These are phyloP conservation scores for Charadrius vociferus DNA, from an alignment of 2,113 vertebrate genomes.

Conservation along the genomic window DNA sequence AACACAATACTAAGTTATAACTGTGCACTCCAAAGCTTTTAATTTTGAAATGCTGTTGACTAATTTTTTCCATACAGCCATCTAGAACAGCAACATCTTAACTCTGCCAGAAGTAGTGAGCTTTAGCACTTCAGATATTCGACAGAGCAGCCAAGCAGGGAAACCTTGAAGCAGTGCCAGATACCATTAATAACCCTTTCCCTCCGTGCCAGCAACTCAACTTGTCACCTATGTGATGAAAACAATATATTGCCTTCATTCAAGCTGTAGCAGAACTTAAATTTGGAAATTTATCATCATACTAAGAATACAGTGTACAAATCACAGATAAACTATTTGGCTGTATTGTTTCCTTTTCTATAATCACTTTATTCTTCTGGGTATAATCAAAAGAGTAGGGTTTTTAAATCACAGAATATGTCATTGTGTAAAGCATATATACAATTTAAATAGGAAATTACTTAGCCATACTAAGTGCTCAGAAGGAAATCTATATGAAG, in stretches of 20 bases:
- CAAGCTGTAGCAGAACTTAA: not conserved
- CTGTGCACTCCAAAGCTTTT: not conserved
- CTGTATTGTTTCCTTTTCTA: not conserved
- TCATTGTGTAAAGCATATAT: not conserved
- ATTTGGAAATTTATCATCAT: not conserved
- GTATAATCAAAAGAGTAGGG: not conserved
- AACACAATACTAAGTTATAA: not conserved
- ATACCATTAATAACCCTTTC: constrained; percentile 11
- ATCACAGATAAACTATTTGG: not conserved
- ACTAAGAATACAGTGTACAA: not conserved
- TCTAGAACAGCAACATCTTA: not conserved
- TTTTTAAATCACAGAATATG: not conserved
- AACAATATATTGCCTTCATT: not conserved
- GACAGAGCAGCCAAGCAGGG: not conserved
- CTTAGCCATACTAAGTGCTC: not conserved
- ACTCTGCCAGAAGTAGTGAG: not conserved
- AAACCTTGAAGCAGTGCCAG: constrained; percentile 21
- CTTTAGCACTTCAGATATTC: not conserved
- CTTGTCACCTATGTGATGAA: constrained; percentile 23
- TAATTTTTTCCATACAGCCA: not conserved
- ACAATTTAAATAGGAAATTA: not conserved
- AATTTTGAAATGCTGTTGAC: not conserved
- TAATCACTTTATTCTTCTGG: not conserved
- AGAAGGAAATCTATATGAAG: not conserved
- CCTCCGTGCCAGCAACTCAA: not conserved